Conservation (phyloP, 2,888 invertebrate species). For the Athrips mouffetella region DNA sequence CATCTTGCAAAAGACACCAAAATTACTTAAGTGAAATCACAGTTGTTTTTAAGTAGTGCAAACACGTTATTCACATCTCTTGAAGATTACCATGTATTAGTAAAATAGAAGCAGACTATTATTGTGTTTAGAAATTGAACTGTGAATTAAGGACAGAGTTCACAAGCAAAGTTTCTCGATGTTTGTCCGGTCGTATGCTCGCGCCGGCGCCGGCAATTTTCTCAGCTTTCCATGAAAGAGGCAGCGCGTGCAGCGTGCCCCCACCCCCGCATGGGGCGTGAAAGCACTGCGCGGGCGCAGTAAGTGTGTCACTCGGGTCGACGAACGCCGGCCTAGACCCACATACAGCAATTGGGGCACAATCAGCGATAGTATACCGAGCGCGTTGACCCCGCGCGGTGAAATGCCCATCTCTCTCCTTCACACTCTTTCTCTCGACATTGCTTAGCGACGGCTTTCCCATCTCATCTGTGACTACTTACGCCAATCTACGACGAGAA, state of each 20-base stretch:
- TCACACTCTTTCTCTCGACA: constrained; percentile 75
- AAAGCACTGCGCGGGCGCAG: constrained; percentile 70
- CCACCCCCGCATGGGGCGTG: constrained; percentile 64
- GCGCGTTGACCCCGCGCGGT: constrained; percentile 74
- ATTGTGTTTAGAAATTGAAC: not conserved
- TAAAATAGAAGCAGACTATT: not conserved
- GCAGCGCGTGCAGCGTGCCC: constrained; percentile 33
- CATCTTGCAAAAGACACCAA: too few species aligned
- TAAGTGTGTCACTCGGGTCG: constrained; percentile 76
- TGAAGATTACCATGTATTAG: not conserved
- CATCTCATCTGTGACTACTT: constrained; percentile 33
- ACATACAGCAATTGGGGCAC: constrained; percentile 75
- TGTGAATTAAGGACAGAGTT: not conserved
- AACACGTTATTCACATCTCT: too few species aligned
- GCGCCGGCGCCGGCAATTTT: constrained; percentile 40
- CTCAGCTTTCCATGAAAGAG: constrained; percentile 62
- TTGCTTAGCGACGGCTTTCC: constrained; percentile 60
- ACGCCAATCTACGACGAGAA: not conserved
- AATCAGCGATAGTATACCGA: constrained; percentile 76
- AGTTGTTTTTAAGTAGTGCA: too few species aligned
- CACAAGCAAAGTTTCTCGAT: constrained; percentile 10
- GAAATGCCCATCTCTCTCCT: constrained; percentile 75
- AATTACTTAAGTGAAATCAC: too few species aligned
- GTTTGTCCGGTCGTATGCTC: constrained; percentile 35
- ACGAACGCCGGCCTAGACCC: constrained; percentile 79